Evolutionary conservation across 2,797 vertebrate species (phyloP), one percentile per base, ranked within the genome.

Genomic region (Zenarchopterus dispar): DNA sequence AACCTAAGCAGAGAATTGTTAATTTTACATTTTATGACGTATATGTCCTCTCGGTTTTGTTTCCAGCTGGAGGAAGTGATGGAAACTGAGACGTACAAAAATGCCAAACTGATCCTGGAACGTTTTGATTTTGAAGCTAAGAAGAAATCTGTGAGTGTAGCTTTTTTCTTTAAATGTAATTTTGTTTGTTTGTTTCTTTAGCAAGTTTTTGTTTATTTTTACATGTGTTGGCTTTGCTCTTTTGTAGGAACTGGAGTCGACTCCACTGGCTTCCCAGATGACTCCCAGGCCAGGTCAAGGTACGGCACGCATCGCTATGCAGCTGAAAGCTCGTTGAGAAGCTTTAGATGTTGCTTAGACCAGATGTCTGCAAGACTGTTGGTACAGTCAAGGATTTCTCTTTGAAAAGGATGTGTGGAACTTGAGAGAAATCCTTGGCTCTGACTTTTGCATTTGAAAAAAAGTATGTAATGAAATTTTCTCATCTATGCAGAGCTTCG

Each of bases 31-130:
- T 39, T 15, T 73, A 16, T 13, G 59, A 52, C 8, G 6, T 70
- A 18, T 7, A 7, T 56, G 61, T 13, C 54, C n/a, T 9, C 13
- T 58, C 19, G 6, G 73, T 55, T 75, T 3, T 62, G 45, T 73
- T 79, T 76, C 5, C 82, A 99, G 97, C 94, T 99, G 84, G 97
- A 99, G 81, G 96, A 99, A 75, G 97, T 99, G 75, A 99, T 97
- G 97, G 97, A 99, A 90, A 99, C 94, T 0, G 97, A 99, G 91
- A 98, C 96, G 0, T 99, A 99, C 77, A 99, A 99, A 91, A 96
- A 93, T 5, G 97, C 97, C 71, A 99, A 99, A 88, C 81, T 97
- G 85, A 99, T 99, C 78, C 93, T 99, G 79, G 97, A 99, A 86
- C 95, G 96, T 36, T 99, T 99, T 73, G 96, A 99, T 91, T 95